Conservation (phyloP, 92 coral and sea anemone genomes). For the Bergia sp. region DNA sequence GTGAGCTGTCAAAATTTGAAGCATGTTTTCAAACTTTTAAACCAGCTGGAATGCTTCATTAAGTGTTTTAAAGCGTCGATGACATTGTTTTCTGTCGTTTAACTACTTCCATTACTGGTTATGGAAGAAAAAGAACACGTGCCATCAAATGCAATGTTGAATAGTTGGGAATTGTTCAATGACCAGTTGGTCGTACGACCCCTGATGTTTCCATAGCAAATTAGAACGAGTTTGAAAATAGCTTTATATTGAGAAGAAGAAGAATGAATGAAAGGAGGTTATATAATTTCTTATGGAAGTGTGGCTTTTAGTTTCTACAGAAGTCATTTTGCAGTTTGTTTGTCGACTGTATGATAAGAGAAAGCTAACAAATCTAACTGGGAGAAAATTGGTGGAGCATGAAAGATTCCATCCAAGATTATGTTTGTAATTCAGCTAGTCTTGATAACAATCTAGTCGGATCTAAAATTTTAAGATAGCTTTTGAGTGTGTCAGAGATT, state of each 20-base stretch:
- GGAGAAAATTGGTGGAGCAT: neutral
- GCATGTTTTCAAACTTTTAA: no score
- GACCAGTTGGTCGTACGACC: neutral
- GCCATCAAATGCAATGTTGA: neutral
- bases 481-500: neutral
- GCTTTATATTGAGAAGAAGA: no score
- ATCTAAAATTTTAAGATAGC: no score
- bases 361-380: neutral
- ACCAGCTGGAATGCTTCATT: neutral
- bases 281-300: neutral
- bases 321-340: no score
- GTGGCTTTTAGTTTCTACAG: neutral
- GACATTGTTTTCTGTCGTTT: no score
- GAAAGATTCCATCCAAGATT: neutral
- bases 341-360: neutral
- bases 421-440: neutral
- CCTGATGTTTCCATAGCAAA: neutral
- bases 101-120: neutral
- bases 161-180: neutral
- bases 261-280: neutral
- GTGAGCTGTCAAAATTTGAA: neutral
- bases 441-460: neutral
- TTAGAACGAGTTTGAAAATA: neutral
- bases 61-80: neutral
- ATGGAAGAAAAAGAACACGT: neutral